Evolutionary conservation across 2,113 vertebrate genomes (phyloP).

Genomic region (Eonycteris spelaea): DNA sequence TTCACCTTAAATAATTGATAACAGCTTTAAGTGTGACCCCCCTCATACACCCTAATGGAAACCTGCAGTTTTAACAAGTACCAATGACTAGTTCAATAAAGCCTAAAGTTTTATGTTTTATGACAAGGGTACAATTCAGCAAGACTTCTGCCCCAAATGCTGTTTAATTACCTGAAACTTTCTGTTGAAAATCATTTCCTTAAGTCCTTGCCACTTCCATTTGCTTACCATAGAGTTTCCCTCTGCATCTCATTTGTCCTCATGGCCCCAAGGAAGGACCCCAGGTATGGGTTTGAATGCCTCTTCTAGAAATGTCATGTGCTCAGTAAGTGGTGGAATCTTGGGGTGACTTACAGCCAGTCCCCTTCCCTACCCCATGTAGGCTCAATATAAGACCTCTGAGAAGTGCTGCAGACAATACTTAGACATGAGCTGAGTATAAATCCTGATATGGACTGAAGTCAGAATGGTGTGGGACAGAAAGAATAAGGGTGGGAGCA

Average conservation of each 20-base stretch:
- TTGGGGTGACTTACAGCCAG: not conserved
- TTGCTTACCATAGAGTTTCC: not conserved
- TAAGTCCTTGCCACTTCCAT: not conserved
- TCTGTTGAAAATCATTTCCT: not conserved
- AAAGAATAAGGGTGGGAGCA: not conserved
- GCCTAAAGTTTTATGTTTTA: not conserved
- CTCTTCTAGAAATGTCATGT: not conserved
- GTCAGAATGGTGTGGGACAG: not conserved
- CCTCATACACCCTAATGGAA: not conserved
- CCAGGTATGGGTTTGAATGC: not conserved
- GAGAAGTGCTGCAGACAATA: not conserved
- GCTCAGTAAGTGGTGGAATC: not conserved
- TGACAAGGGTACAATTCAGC: not conserved
- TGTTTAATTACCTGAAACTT: not conserved
- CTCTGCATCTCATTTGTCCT: not conserved
- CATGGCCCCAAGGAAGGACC: not conserved
- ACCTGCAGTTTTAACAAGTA: not conserved
- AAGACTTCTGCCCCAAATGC: not conserved
- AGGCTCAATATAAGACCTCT: not conserved
- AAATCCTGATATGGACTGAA: not conserved
- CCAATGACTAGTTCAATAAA: not conserved
- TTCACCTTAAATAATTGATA: not conserved
- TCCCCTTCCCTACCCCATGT: not conserved
- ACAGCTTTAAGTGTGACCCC: not conserved
- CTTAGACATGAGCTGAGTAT: not conserved